Evolutionary conservation across 2,797 vertebrate genomes (phyloP).

Genomic region (Chiloscyllium punctatum): DNA sequence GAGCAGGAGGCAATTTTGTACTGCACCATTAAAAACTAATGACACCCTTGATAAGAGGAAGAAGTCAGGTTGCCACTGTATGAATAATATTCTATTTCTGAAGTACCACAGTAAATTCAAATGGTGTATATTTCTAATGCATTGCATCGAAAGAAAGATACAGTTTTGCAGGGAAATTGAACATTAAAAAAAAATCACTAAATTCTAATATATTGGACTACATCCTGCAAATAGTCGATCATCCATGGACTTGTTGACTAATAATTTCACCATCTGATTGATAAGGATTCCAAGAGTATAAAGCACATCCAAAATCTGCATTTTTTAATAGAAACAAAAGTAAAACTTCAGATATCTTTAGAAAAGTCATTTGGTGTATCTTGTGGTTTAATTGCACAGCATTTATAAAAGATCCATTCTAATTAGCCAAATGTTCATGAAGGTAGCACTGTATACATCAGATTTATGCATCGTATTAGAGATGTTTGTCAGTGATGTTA

Average conservation of each 20-base stretch:
- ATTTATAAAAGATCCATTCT: neutral
- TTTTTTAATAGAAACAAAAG: slow-evolving; percentile 19
- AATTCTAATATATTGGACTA: slow-evolving; percentile 51
- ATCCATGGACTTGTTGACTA: slow-evolving; percentile 61
- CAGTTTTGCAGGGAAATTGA: neutral
- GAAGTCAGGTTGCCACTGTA: slow-evolving; percentile 74
- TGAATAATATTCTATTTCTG: slow-evolving; percentile 79
- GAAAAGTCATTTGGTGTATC: slow-evolving; percentile 1
- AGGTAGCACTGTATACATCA: neutral
- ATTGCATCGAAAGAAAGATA: neutral
- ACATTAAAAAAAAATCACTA: neutral
- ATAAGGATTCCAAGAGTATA: neutral
- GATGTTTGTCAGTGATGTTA: neutral
- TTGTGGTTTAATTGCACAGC: slow-evolving; percentile 26
- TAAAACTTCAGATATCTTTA: neutral
- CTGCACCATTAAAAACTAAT: slow-evolving; percentile 81
- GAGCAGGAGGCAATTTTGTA: slow-evolving; percentile 75
- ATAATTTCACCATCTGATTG: slow-evolving; percentile 68
- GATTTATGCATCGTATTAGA: neutral
- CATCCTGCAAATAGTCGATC: slow-evolving; percentile 73
- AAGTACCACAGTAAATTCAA: slow-evolving; percentile 72
- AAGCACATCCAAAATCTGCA: neutral
- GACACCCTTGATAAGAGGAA: slow-evolving; percentile 77
- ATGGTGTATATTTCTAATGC: slow-evolving; percentile 42
- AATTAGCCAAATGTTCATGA: slow-evolving; percentile 27